Base-by-base conservation (phyloP, 35 echinoderm and acorn worm genomes). In the Heliocidaris tuberculata region DNA sequence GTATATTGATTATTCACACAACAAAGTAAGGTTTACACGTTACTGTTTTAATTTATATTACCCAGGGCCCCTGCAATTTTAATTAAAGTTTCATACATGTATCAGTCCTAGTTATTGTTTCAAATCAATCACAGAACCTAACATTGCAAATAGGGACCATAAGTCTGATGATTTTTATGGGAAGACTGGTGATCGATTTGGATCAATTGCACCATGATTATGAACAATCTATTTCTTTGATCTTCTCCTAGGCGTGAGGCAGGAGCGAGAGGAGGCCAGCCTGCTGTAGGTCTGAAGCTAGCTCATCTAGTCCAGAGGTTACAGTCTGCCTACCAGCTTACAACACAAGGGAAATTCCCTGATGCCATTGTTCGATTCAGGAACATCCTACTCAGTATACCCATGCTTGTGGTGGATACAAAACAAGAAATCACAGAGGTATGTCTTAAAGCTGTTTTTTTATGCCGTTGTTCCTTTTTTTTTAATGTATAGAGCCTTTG, bases 391-490 rank as follows among this genome's bases (percentile, higher is more conserved):
- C 94, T 99, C 5, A 97, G 96, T 94, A 96, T 99, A 27, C 98
- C 98, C 1, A 50, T 99, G 32, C 94, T 99, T 15, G 98, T 99
- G n/a, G 98, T 99, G 17, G 98, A 99, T 48, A 99, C 97, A 65
- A 99, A 99, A 90, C 98, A 99, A 71, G 98, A 99, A 95, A 97
- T 99, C 61, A 94, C 98, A 96, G 98, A 99, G 97, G 98, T 99
- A 95, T 54, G 95, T 87, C 12, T 30, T 11, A 30, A 30, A 11
- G 19, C 86, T 30, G 19, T 87, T 87, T 87, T 10, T 48, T 32
- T 48, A 9, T 78, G 65, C 8, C 2, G 21, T 27, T 78, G 8
- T 19, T 78, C 1, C 8, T 42, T 42, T 42, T 42, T 42, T 42
- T 42, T 78, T 65, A n/a, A 70, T 21, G 17, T 3, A 3, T 42